Conservation (phyloP, 2,797 vertebrate species). For the Micrastur ruficollis region DNA sequence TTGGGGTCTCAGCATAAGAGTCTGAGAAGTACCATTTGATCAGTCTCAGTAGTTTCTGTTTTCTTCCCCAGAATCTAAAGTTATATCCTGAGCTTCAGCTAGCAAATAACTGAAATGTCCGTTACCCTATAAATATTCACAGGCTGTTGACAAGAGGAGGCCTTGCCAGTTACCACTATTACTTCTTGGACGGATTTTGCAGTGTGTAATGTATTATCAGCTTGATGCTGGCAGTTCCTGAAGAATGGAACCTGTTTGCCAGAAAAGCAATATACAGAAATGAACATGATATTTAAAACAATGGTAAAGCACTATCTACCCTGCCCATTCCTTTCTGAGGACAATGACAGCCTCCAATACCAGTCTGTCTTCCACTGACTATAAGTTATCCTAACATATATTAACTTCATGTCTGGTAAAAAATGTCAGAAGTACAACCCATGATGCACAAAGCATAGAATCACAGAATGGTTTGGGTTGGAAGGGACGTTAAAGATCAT, state of each 20-base stretch:
- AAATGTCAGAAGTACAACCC: not conserved
- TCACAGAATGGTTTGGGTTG: not conserved
- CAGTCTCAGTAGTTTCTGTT: not conserved
- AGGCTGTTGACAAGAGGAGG: not conserved
- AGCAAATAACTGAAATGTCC: not conserved
- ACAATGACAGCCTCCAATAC: not conserved
- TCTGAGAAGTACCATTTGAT: not conserved
- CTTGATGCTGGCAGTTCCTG: not conserved
- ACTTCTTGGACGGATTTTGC: not conserved
- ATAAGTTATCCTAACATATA: not conserved
- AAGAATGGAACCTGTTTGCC: not conserved
- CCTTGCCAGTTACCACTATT: not conserved
- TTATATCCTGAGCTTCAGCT: not conserved
- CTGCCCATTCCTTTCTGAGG: not conserved
- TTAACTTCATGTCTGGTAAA: not conserved
- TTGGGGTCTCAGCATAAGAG: not conserved
- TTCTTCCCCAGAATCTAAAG: not conserved
- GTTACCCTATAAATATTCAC: not conserved
- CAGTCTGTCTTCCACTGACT: not conserved
- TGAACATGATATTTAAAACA: not conserved
- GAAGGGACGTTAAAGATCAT: not conserved
- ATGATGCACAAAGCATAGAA: not conserved
- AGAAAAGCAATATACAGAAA: not conserved
- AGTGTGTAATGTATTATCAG: not conserved
- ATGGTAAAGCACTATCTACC: not conserved